A percentile compares a stretch with the other conserved stretches of the same genome.
Evolutionary conservation across 1,140 invertebrate species (phyloP).

Genomic region (Dreissena rostriformis): DNA sequence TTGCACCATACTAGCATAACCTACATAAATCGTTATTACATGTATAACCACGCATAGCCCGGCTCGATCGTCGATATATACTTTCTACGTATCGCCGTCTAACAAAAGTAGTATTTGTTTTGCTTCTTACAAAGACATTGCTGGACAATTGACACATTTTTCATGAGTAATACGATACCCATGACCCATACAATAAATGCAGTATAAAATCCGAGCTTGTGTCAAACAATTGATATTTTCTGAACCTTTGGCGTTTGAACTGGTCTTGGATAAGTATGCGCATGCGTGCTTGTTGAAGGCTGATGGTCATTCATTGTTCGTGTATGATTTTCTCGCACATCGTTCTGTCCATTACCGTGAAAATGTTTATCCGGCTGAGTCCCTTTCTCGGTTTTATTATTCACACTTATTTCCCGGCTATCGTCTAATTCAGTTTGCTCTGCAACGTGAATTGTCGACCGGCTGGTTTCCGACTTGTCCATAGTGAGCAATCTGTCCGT

Average conservation of each 20-base stretch:
- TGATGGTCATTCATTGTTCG: constrained; percentile 24
- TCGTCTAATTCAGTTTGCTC: constrained; percentile 23
- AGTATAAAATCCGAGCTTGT: background rate
- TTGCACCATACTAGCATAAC: too few relatives aligned
- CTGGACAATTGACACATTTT: too few relatives aligned
- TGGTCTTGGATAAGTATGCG: constrained; percentile 3
- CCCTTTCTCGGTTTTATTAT: constrained; percentile 19
- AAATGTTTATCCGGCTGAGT: background rate
- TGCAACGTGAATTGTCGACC: constrained; percentile 28
- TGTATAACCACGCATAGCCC: too few relatives aligned
- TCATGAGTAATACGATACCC: too few relatives aligned
- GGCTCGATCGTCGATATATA: too few relatives aligned
- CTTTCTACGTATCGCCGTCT: too few relatives aligned
- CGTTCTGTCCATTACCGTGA: constrained; percentile 5
- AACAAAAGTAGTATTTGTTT: too few relatives aligned
- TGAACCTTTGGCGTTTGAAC: constrained; percentile 50
- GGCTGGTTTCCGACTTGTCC: constrained; percentile 55
- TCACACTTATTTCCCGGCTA: background rate
- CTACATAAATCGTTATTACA: too few relatives aligned
- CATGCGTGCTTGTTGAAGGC: constrained; percentile 12
- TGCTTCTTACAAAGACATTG: too few relatives aligned
- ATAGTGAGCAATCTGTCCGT: constrained; percentile 73
- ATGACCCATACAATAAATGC: too few relatives aligned
- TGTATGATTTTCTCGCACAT: constrained; percentile 37
- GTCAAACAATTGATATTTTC: constrained; percentile 56